phyloP scores from a whole-genome alignment of 2,797 vertebrate species.

The Adrianichthys oophorus region DNA sequence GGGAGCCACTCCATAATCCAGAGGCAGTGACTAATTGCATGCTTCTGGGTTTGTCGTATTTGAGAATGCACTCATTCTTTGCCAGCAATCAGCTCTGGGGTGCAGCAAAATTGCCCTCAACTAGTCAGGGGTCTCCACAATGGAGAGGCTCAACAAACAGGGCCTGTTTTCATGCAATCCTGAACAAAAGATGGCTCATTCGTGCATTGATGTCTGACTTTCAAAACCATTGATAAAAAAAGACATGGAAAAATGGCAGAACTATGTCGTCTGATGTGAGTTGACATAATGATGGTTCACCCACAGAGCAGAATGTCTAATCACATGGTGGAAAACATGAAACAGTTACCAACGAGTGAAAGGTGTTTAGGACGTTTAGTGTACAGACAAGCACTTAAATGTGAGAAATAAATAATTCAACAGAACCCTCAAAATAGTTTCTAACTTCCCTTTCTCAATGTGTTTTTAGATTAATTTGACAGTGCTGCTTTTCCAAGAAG shows the following conservation, averaged over 20 bases:
- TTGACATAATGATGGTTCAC: constrained; percentile 22
- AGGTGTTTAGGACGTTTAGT: too few relatives aligned
- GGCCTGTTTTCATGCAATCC: constrained; percentile 36
- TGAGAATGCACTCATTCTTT: constrained; percentile 53
- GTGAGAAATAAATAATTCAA: constrained; percentile 23
- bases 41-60: constrained; percentile 66
- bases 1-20: constrained; percentile 69
- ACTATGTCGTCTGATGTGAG: constrained; percentile 16
- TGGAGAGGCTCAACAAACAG: constrained; percentile 44
- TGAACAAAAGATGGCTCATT: constrained; percentile 34
- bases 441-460: too few relatives aligned
- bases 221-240: constrained; percentile 20
- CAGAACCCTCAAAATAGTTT: constrained; percentile 5
- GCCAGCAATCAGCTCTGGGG: constrained; percentile 53
- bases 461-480: constrained; percentile 9
- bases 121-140: constrained; percentile 43
- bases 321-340: constrained; percentile 23
- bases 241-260: constrained; percentile 15
- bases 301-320: constrained; percentile 29
- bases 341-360: constrained; percentile 26
- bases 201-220: constrained; percentile 35
- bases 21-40: constrained; percentile 67
- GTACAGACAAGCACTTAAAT: too few relatives aligned
- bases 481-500: constrained; percentile 19
- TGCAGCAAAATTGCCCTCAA: constrained; percentile 48